Conservation (phyloP, 2,888 invertebrate species). For the Drosophila sordidula region DNA sequence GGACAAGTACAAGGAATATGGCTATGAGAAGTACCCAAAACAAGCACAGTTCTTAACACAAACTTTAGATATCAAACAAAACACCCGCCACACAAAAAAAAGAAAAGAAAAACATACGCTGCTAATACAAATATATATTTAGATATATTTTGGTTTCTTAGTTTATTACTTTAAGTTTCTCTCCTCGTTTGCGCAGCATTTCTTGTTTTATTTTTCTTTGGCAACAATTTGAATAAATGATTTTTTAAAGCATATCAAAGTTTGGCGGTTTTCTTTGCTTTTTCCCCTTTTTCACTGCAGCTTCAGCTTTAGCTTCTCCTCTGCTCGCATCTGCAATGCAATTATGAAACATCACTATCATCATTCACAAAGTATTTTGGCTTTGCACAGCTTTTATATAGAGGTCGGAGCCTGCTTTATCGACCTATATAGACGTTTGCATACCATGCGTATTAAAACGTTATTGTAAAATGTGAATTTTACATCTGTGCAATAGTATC, state of each 20-base stretch:
- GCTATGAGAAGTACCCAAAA: constrained; percentile 80
- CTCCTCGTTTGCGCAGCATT: constrained; percentile 2
- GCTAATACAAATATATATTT: constrained; percentile 19
- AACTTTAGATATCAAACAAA: constrained; percentile 25
- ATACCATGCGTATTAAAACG: constrained; percentile 1
- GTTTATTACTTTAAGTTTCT: constrained; percentile 11
- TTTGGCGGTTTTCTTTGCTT: constrained; percentile 49
- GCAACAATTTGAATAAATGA: constrained; percentile 36
- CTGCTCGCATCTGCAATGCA: constrained; percentile 6
- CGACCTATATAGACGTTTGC: neutral
- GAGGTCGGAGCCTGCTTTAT: constrained; percentile 15
- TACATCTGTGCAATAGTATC: too few species aligned
- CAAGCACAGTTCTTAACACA: constrained; percentile 32
- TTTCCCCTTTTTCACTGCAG: constrained; percentile 7
- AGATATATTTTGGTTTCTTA: neutral
- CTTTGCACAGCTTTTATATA: constrained; percentile 52
- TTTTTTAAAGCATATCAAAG: constrained; percentile 22
- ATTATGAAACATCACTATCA: constrained; percentile 11
- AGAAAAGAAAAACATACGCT: constrained; percentile 1
- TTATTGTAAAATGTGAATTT: neutral
- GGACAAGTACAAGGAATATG: constrained; percentile 57
- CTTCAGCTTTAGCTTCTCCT: constrained; percentile 41
- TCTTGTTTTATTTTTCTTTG: neutral
- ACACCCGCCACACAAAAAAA: constrained; percentile 7
- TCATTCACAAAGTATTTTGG: constrained; percentile 15